Conservation (phyloP, 2,797 vertebrate species). For the Orientallactaga sibirica region DNA sequence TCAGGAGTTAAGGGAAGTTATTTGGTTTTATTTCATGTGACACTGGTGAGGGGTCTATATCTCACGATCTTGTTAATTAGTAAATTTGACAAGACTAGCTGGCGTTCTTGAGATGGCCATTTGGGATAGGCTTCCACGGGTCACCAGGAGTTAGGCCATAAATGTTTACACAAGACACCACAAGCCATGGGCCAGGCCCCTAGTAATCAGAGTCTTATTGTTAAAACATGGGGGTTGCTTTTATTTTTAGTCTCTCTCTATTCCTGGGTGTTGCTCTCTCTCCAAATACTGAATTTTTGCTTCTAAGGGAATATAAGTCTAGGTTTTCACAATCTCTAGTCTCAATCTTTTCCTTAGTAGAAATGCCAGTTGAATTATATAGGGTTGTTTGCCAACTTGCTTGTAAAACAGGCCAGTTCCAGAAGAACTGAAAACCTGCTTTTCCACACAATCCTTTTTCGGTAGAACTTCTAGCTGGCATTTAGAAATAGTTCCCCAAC, state of each 20-base stretch:
- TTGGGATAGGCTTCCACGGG: background rate
- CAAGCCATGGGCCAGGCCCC: background rate
- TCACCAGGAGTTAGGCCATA: background rate
- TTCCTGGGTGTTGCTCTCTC: background rate
- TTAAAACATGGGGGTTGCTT: background rate
- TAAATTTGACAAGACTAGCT: background rate
- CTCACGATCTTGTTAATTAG: background rate
- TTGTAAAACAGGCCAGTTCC: background rate
- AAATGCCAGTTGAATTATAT: background rate
- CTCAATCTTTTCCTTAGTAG: background rate
- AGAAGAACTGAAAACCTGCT: constrained; percentile 16
- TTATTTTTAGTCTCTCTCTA: background rate
- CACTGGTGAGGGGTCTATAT: background rate
- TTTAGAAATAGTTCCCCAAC: background rate
- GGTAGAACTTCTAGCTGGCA: background rate
- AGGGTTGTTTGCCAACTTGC: background rate
- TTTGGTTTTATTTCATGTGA: background rate
- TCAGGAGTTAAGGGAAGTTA: background rate
- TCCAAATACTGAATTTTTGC: background rate
- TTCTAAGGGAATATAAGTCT: background rate
- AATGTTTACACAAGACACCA: background rate
- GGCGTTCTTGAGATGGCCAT: background rate
- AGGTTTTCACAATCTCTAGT: background rate
- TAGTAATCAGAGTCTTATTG: background rate
- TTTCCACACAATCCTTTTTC: background rate